These are phyloP conservation scores for Chromobotia macracanthus DNA, from an alignment of 2,797 vertebrate genomes.

Conservation along the genomic window DNA sequence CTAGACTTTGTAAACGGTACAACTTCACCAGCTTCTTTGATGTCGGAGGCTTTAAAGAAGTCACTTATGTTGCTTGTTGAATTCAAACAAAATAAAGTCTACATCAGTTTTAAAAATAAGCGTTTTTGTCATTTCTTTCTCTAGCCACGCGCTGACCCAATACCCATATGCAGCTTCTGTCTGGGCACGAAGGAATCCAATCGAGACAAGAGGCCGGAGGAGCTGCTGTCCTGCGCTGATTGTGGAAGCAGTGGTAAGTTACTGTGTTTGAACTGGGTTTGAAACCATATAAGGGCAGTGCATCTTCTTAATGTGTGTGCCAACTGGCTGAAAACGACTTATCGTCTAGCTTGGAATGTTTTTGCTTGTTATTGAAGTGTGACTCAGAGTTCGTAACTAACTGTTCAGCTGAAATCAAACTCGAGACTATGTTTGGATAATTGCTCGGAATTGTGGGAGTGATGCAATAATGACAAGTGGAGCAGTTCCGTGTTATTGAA, in stretches of 20 bases:
- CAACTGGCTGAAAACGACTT: conserved; percentile 10
- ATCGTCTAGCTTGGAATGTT: background rate
- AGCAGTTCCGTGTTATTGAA: too few species aligned
- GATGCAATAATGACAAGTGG: background rate
- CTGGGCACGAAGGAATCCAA: conserved; percentile 98
- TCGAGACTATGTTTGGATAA: background rate
- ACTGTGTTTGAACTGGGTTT: conserved; percentile 20
- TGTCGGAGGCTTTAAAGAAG: conserved; percentile 5
- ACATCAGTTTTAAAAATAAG: background rate
- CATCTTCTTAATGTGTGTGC: conserved; percentile 7
- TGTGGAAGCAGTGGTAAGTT: conserved; percentile 99
- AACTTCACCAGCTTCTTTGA: background rate
- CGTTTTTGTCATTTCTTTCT: background rate
- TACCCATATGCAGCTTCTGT: conserved; percentile 98
- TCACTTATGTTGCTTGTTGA: background rate
- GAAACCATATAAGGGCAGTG: background rate
- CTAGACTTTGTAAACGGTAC: background rate
- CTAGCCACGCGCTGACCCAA: conserved; percentile 59
- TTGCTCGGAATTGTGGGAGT: background rate
- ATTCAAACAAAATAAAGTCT: background rate
- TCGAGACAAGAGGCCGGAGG: conserved; percentile 95
- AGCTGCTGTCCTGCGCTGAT: conserved; percentile 96
- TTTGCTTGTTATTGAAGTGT: background rate
- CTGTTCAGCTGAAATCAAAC: conserved; percentile 14
- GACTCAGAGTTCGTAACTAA: background rate